A percentile compares a stretch with the other conserved stretches of the same genome.
phyloP scores from a whole-genome alignment of 2,797 vertebrate species.

The Etheostoma nigrum region DNA sequence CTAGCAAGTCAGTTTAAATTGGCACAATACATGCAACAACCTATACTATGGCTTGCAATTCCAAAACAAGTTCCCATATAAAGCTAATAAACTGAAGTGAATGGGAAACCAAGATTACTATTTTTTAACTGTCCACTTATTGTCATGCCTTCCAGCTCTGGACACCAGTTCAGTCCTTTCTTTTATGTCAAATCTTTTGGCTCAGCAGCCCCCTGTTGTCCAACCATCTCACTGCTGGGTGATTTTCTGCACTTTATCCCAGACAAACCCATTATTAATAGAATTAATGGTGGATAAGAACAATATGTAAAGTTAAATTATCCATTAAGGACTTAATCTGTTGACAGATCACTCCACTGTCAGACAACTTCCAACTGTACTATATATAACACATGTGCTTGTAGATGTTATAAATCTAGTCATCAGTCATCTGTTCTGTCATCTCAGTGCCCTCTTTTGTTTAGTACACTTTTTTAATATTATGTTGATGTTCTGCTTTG shows the following conservation, averaged over 20 bases:
- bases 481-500: background rate
- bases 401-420: background rate
- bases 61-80: background rate
- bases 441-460: background rate
- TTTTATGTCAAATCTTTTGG: background rate
- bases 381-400: background rate
- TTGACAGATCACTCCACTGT: background rate
- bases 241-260: background rate
- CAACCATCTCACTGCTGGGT: background rate
- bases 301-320: background rate
- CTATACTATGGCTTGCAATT: background rate
- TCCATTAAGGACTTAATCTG: background rate
- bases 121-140: background rate
- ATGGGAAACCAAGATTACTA: background rate
- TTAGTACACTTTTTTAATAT: background rate
- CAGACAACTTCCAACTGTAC: background rate
- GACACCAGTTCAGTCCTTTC: background rate
- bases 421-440: slow-evolving; percentile 6
- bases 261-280: background rate
- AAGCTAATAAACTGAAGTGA: background rate
- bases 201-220: background rate
- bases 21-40: background rate
- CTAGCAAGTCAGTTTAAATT: background rate
- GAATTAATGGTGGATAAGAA: background rate
- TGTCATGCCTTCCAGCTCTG: background rate